Conservation (phyloP, 92 coral and sea anemone genomes). For the Anthopleura xanthogrammica region DNA sequence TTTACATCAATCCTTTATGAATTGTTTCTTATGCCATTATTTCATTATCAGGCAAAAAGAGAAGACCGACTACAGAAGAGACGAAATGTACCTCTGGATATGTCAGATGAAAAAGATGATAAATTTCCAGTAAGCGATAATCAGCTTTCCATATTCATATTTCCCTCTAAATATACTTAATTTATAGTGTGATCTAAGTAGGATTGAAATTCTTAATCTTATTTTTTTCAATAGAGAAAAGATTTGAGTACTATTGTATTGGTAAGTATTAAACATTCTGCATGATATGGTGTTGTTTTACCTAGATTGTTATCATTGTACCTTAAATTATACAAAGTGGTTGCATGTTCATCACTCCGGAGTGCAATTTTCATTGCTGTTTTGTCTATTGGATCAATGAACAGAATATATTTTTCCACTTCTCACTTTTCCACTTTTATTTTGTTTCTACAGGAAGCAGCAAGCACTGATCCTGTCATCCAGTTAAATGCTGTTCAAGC, state of each 20-base stretch:
- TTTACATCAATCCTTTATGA: neutral
- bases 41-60: slow-evolving; percentile 72
- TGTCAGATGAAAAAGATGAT: slow-evolving; percentile 95
- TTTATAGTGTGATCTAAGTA: neutral
- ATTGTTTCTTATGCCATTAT: neutral
- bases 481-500: slow-evolving; percentile 96
- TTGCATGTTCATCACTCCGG: slow-evolving; percentile 23
- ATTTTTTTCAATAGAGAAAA: slow-evolving; percentile 52
- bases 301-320: too few species aligned
- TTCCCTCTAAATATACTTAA: neutral
- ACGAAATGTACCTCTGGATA: slow-evolving; percentile 93
- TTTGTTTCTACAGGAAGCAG: slow-evolving; percentile 61
- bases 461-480: slow-evolving; percentile 71
- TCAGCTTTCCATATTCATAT: neutral
- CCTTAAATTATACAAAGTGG: too few species aligned
- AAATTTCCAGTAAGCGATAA: slow-evolving; percentile 66
- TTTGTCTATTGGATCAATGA: too few species aligned
- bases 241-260: slow-evolving; percentile 80
- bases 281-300: too few species aligned
- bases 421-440: neutral
- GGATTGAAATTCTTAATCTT: neutral
- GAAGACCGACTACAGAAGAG: slow-evolving; percentile 89
- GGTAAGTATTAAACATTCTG: slow-evolving; percentile 40
- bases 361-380: too few species aligned
- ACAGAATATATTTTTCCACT: too few species aligned